Percentiles rank a stretch among this genome's conserved stretches.
Evolutionary conservation across 2,888 invertebrate genomes (phyloP).

Genomic region (Tillus elongatus): DNA sequence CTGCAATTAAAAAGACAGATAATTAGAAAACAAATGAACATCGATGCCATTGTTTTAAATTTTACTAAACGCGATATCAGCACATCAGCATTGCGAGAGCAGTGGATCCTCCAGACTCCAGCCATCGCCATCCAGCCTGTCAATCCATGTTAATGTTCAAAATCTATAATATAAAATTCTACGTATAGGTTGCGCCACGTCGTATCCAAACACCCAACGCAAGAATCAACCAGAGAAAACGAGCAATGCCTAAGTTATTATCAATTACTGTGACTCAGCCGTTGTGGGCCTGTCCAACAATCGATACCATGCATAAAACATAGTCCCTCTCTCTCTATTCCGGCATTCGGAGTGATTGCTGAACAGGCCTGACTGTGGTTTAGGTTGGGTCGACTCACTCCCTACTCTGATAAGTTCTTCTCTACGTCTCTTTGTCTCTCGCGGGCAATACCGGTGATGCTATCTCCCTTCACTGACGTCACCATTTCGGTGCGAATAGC

Average conservation of each 20-base stretch:
- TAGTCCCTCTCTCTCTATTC: constrained; percentile 42
- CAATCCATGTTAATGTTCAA: constrained; percentile 14
- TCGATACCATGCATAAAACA: constrained; percentile 42
- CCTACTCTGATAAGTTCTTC: constrained; percentile 40
- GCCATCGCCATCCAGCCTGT: too few relatives aligned
- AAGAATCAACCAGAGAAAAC: constrained; percentile 16
- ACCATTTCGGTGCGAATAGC: constrained; percentile 40
- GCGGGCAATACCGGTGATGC: constrained; percentile 14
- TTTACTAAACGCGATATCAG: too few relatives aligned
- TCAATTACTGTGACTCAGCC: constrained; percentile 46
- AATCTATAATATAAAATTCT: constrained; percentile 16
- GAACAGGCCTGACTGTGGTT: constrained; percentile 40
- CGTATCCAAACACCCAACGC: constrained; percentile 18
- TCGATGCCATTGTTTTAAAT: too few relatives aligned
- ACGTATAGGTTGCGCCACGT: constrained; percentile 19
- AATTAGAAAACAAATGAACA: too few relatives aligned
- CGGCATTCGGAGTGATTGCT: constrained; percentile 42
- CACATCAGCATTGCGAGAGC: too few relatives aligned
- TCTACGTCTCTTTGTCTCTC: constrained; percentile 28
- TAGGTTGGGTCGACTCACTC: constrained; percentile 42
- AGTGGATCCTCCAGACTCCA: too few relatives aligned
- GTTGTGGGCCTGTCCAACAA: constrained; percentile 39
- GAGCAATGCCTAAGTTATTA: constrained; percentile 42
- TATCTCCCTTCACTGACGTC: constrained; percentile 38
- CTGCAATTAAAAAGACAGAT: too few relatives aligned